phyloP scores from a whole-genome alignment of 2,888 invertebrate genomes.

The Lycia hirtaria region DNA sequence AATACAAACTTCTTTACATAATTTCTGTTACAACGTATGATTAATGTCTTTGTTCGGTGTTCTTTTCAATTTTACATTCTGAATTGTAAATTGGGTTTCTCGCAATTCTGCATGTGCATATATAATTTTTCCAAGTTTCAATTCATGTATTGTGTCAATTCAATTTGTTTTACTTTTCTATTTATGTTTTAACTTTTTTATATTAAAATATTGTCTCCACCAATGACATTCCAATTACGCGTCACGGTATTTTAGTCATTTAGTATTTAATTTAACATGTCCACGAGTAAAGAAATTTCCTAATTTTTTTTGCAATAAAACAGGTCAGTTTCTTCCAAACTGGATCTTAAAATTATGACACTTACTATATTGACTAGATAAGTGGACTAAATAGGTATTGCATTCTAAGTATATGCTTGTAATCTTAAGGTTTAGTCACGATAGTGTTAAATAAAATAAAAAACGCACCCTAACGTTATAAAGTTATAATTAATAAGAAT shows the following conservation, averaged over 20 bases:
- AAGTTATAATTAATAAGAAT: too few species aligned
- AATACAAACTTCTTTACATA: conserved; percentile 23
- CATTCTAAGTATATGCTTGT: too few species aligned
- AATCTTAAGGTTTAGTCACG: too few species aligned
- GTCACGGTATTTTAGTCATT: background rate
- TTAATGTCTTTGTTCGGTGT: conserved; percentile 17
- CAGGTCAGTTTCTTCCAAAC: background rate
- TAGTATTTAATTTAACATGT: background rate
- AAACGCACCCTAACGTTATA: too few species aligned
- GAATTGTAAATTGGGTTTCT: conserved; percentile 13
- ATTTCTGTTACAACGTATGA: conserved; percentile 20
- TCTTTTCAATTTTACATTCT: conserved; percentile 5
- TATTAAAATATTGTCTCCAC: too few species aligned
- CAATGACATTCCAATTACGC: too few species aligned
- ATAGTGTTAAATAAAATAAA: too few species aligned
- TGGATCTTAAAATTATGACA: conserved; percentile 2
- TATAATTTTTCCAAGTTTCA: background rate
- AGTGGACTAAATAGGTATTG: too few species aligned
- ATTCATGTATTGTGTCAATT: background rate
- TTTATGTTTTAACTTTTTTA: too few species aligned
- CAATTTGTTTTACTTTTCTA: background rate
- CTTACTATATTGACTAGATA: background rate
- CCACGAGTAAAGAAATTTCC: background rate
- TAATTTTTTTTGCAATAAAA: background rate
- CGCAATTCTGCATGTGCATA: background rate